Percentiles rank a stretch among this genome's conserved stretches.
These are phyloP conservation scores for Salvelinus fontinalis DNA, from an alignment of 2,113 vertebrate species.

Conservation along the genomic window DNA sequence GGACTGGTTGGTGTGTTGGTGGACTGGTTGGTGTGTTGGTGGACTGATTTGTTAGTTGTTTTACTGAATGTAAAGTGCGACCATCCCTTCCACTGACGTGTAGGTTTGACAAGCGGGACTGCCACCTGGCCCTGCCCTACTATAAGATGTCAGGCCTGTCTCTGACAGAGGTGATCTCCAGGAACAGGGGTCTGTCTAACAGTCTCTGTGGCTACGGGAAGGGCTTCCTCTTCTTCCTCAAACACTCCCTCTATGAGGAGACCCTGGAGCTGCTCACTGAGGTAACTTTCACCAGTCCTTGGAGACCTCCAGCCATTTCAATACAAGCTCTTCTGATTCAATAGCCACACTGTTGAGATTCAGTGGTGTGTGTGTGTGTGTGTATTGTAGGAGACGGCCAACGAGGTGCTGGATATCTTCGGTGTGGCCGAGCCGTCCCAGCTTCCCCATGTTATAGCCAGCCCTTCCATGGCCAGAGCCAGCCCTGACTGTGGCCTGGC, in stretches of 20 bases:
- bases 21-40: too few relatives aligned
- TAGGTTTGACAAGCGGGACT: conserved; percentile 83
- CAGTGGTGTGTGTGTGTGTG: neutral
- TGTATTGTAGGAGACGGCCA: conserved; percentile 78
- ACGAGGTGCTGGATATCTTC: conserved; percentile 84
- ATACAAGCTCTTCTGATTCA: too few relatives aligned
- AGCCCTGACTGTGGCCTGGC: conserved; percentile 72
- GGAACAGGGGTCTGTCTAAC: conserved; percentile 69
- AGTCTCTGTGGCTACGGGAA: conserved; percentile 72
- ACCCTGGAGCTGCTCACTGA: conserved; percentile 75
- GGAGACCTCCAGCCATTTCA: too few relatives aligned
- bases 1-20: too few relatives aligned
- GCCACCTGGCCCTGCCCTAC: conserved; percentile 88
- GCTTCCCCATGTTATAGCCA: conserved; percentile 83
- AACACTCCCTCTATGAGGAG: conserved; percentile 87
- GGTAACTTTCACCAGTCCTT: neutral
- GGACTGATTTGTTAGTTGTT: neutral
- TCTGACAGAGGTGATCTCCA: conserved; percentile 81
- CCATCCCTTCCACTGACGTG: neutral
- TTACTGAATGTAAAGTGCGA: neutral
- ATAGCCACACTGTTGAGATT: too few relatives aligned
- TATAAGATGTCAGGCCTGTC: conserved; percentile 95
- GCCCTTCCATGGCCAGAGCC: conserved; percentile 78
- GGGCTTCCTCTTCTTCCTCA: conserved; percentile 91
- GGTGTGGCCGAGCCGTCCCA: conserved; percentile 78